phyloP scores from a whole-genome alignment of 2,797 vertebrate species.

The Rallus crepitans region DNA sequence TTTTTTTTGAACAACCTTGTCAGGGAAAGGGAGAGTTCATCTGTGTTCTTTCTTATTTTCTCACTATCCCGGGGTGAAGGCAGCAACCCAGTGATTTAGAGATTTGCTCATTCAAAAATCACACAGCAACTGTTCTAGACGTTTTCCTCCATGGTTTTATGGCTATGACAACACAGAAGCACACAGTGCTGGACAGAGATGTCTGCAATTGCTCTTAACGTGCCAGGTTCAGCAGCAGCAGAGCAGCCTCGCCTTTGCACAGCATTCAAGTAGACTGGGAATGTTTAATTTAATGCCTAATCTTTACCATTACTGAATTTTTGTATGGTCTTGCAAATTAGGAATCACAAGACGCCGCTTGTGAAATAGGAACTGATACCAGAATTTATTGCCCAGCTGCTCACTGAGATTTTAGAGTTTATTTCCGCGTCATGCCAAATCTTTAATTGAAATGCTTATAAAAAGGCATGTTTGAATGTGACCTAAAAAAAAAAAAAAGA shows the following conservation, averaged over 20 bases:
- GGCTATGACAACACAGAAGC: neutral
- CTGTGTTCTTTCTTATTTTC: neutral
- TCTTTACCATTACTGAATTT: neutral
- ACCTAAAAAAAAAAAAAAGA: neutral
- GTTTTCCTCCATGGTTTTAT: neutral
- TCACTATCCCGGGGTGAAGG: neutral
- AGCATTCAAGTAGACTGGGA: neutral
- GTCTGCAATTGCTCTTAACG: neutral
- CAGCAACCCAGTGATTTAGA: neutral
- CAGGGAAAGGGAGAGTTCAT: neutral
- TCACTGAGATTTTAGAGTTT: neutral
- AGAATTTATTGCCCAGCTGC: neutral
- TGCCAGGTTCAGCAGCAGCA: neutral
- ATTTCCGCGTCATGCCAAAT: neutral
- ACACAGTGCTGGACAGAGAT: neutral
- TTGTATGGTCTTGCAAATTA: neutral
- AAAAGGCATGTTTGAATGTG: neutral
- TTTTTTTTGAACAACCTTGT: neutral
- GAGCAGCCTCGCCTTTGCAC: neutral
- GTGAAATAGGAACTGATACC: neutral
- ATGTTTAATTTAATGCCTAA: neutral
- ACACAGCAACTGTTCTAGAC: neutral
- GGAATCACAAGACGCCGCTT: neutral
- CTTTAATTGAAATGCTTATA: neutral
- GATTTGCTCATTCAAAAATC: neutral